Percentiles rank a stretch among this genome's conserved stretches.
phyloP scores from a whole-genome alignment of 2,797 vertebrate species.

The Siniperca scherzeri region DNA sequence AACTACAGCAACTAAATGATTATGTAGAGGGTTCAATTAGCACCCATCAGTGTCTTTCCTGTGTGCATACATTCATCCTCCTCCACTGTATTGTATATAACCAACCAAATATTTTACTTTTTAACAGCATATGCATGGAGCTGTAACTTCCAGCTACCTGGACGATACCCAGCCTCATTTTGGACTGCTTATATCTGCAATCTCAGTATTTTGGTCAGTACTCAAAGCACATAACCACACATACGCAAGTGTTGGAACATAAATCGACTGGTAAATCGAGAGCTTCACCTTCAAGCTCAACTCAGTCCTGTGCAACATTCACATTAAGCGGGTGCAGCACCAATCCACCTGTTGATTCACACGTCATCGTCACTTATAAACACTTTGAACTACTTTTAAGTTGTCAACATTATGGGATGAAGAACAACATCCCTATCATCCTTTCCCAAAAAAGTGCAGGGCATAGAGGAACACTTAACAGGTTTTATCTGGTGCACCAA shows the following conservation, averaged over 20 bases:
- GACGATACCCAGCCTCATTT: not conserved
- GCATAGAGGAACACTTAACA: not conserved
- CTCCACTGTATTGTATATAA: not conserved
- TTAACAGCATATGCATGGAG: not conserved
- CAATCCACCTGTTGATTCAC: not conserved
- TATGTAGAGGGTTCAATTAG: not conserved
- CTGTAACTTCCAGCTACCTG: not conserved
- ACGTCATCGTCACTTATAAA: not conserved
- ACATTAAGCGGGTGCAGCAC: not conserved
- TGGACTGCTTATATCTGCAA: not conserved
- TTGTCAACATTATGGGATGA: not conserved
- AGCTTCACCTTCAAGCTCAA: slow-evolving; percentile 10
- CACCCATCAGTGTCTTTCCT: not conserved
- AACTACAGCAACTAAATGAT: not conserved
- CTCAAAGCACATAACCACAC: not conserved
- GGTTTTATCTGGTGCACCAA: not conserved
- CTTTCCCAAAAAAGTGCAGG: not conserved
- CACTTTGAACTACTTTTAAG: not conserved
- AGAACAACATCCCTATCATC: not conserved
- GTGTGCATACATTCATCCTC: not conserved
- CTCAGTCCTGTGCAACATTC: not conserved
- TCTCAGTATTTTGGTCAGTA: not conserved
- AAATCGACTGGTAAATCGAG: slow-evolving; percentile 5
- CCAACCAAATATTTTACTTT: not conserved
- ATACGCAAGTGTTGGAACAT: not conserved